Conservation (phyloP, 2,888 invertebrate species). For the Drosophila setosimentum region DNA sequence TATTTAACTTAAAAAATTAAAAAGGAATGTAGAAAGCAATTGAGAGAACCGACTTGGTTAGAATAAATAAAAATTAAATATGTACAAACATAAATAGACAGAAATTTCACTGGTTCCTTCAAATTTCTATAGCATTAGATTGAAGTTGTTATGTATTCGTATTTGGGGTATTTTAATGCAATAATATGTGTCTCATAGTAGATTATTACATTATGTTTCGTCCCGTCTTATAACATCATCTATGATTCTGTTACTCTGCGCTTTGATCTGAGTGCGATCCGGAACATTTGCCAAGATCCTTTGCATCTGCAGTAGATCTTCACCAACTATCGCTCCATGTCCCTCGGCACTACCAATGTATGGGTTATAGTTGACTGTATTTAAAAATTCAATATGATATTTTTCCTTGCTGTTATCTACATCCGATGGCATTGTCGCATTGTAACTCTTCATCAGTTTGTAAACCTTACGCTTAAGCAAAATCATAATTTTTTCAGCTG, state of each 20-base stretch:
- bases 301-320: conserved; percentile 58
- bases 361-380: conserved; percentile 1
- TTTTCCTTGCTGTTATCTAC: conserved; percentile 41
- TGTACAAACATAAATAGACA: conserved; percentile 2
- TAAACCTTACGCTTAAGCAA: conserved; percentile 70
- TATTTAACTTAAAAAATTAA: not conserved
- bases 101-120: conserved; percentile 4
- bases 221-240: conserved; percentile 80
- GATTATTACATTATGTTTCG: conserved; percentile 38
- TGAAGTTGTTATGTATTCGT: not conserved
- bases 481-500: conserved; percentile 73
- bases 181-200: not conserved
- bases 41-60: not conserved
- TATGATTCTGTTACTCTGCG: conserved; percentile 79
- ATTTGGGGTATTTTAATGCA: not conserved
- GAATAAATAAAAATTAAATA: not conserved
- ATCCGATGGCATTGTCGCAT: conserved; percentile 15
- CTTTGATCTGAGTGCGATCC: conserved; percentile 82
- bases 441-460: conserved; percentile 64
- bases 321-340: conserved; percentile 25
- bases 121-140: not conserved
- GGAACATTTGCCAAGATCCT: conserved; percentile 66
- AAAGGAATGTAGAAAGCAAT: not conserved
- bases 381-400: conserved; percentile 70
- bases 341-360: conserved; percentile 8